Conservation (phyloP, 2,113 vertebrate species). For the Coptodon bakossiorum region DNA sequence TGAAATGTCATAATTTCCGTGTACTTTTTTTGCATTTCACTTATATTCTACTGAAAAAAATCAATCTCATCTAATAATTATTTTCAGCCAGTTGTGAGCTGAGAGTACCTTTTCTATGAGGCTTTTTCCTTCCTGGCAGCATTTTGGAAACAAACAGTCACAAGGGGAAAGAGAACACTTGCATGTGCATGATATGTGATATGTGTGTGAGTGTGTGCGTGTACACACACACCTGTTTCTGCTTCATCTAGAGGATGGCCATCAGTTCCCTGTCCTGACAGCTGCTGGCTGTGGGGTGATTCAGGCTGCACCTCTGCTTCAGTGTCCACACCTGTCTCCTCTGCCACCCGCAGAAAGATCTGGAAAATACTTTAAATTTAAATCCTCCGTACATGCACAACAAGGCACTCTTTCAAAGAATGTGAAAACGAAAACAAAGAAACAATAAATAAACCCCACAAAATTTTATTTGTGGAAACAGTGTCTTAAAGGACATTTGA, state of each 20-base stretch:
- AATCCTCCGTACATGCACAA: neutral
- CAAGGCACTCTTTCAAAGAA: neutral
- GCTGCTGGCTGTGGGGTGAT: neutral
- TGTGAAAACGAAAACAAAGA: neutral
- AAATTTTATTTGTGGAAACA: accelerated
- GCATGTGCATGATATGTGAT: neutral
- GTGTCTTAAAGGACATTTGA: neutral
- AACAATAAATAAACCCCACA: neutral
- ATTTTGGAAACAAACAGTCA: slow-evolving; percentile 41
- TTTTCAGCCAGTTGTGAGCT: neutral
- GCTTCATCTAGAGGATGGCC: slow-evolving; percentile 3
- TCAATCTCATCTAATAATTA: neutral
- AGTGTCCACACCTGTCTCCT: slow-evolving; percentile 55
- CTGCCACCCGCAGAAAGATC: slow-evolving; percentile 86
- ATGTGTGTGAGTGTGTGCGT: neutral
- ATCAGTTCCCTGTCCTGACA: slow-evolving; percentile 12
- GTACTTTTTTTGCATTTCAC: neutral
- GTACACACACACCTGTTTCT: slow-evolving; percentile 41
- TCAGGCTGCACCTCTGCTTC: slow-evolving; percentile 25
- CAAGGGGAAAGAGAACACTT: neutral
- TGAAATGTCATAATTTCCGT: accelerated
- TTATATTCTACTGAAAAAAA: neutral
- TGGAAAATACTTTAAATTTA: slow-evolving; percentile 23
- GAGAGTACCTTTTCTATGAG: slow-evolving; percentile 57
- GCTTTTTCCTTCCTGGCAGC: slow-evolving; percentile 66